phyloP scores from a whole-genome alignment of 2,888 invertebrate species.

The Drosophila neonasuta region DNA sequence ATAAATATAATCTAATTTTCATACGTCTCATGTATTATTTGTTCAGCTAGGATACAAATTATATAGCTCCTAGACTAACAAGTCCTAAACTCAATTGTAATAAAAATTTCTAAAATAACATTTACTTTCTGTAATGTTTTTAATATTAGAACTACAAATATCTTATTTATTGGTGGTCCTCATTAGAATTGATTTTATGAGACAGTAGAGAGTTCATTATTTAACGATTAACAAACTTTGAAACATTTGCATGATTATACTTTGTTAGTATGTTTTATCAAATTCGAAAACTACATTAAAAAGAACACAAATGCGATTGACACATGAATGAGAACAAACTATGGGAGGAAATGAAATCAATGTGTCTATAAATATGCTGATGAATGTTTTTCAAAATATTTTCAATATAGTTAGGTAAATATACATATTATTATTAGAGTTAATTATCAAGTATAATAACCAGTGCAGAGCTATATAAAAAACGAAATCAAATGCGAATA shows the following conservation, averaged over 20 bases:
- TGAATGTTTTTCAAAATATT: conserved; percentile 37
- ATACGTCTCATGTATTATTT: too few species aligned
- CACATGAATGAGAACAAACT: conserved; percentile 5
- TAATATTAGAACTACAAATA: too few species aligned
- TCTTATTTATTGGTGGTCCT: too few species aligned
- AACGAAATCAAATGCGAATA: conserved; percentile 42
- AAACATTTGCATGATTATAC: not conserved
- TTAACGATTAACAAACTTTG: not conserved
- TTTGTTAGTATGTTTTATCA: conserved; percentile 1
- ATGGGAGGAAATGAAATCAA: conserved; percentile 40
- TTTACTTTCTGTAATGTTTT: too few species aligned
- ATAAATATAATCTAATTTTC: too few species aligned
- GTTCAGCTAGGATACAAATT: too few species aligned
- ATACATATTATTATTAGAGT: conserved; percentile 46
- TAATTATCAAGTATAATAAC: conserved; percentile 68
- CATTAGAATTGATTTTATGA: too few species aligned
- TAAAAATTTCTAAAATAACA: too few species aligned
- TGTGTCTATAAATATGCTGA: conserved; percentile 24
- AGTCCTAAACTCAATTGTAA: too few species aligned
- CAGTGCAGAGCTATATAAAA: conserved; percentile 82
- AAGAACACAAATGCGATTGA: conserved; percentile 10
- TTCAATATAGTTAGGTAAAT: conserved; percentile 15
- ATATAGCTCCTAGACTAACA: too few species aligned
- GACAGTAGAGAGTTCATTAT: too few species aligned
- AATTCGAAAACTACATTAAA: conserved; percentile 2